A percentile compares a stretch with the other conserved stretches of the same genome.
Conservation (phyloP, 2,888 invertebrate genomes). For the Smittia sp. region DNA sequence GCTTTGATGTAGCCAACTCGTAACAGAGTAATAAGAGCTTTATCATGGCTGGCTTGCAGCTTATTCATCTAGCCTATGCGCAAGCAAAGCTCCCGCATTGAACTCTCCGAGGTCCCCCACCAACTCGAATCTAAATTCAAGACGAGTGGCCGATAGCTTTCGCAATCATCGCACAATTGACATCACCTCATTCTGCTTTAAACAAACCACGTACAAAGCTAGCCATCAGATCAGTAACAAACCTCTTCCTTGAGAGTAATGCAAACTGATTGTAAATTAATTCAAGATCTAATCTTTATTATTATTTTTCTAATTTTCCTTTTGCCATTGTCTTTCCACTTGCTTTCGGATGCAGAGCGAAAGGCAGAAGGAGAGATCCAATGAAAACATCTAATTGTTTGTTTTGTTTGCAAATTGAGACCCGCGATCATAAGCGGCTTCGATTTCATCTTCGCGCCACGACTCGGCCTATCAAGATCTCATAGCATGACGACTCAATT, state of each 20-base stretch:
- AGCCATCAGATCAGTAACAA: no score
- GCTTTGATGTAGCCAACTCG: no score
- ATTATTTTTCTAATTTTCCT: conserved; percentile 8
- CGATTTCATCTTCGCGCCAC: conserved; percentile 17
- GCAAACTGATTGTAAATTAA: conserved; percentile 4
- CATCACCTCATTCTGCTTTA: no score
- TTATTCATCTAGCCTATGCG: no score
- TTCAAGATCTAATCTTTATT: conserved; percentile 8
- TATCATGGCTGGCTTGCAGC: no score
- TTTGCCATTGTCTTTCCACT: conserved; percentile 1
- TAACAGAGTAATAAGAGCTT: no score
- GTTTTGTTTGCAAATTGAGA: conserved; percentile 9
- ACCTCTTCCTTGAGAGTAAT: not conserved
- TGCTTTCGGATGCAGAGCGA: not conserved
- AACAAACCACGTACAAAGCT: no score
- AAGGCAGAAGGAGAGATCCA: not conserved
- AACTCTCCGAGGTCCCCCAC: no score
- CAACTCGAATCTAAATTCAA: no score
- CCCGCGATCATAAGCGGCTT: not conserved
- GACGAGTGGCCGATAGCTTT: no score
- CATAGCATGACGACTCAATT: conserved; percentile 33
- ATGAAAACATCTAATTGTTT: conserved; percentile 10
- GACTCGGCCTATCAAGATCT: conserved; percentile 29
- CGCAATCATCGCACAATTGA: no score
- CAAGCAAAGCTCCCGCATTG: no score